Evolutionary conservation across 2,113 vertebrate species (phyloP), one percentile per base, ranked within the genome.

Genomic region (Malurus cyaneus): DNA sequence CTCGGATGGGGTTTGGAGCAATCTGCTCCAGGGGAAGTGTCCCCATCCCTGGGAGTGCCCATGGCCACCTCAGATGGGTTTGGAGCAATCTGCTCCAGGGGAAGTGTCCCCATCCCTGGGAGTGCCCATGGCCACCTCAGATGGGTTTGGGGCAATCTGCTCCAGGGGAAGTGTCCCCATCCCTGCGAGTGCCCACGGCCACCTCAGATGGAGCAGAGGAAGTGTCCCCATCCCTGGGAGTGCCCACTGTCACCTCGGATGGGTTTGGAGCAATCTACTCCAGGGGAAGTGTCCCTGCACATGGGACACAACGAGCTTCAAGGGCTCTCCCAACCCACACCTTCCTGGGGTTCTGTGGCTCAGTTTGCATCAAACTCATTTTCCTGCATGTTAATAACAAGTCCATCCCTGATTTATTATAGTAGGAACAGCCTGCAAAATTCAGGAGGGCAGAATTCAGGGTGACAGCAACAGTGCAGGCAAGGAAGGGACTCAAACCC

Each of bases 231-330:
- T 2, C 71, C 69, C 80, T 36, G 71, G 56, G 8, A 56, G 3
- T 28, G 41, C 10, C 24, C 79, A 2, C 7, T 1, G 71, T 17
- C 62, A 31, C 24, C 61, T 7, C 0, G 62, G 25, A 0, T 12
- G 21, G 49, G 9, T n/a, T n/a, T n/a, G n/a, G n/a, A n/a, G n/a
- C n/a, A n/a, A n/a, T n/a, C n/a, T n/a, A n/a, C n/a, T n/a, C n/a
- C n/a, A n/a, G n/a, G n/a, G n/a, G 36, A 36, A 36, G 20, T 7
- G 47, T 15, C 47, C 79, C 87, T 34, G 47, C 41, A 23, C 6
- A 0, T 7, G 62, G 41, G 31, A 31, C 1, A 1, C 8, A 1
- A 20, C 3, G 39, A 61, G 39, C 19, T 3, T 5, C 14, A 0
- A 9, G 28, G 60, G n/a, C 41, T 20, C 62, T 42, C 36, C 71